Base-by-base conservation (phyloP, 2,888 invertebrate genomes). In the Beris chalybata region DNA sequence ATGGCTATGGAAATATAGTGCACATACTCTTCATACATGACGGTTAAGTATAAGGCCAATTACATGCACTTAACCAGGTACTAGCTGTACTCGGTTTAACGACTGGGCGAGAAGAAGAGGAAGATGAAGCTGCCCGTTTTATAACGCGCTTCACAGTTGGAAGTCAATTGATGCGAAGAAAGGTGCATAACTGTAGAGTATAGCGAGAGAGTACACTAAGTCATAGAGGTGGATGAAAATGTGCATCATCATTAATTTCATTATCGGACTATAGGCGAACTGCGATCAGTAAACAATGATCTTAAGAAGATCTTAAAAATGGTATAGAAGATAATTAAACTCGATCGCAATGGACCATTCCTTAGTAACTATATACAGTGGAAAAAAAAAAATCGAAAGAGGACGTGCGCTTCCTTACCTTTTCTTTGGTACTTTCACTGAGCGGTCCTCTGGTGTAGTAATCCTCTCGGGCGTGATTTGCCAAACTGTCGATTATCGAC, bases 401-500 rank as follows among this genome's bases (percentile, higher is more conserved):
- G 56, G 30, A 53, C 29, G 7, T 52, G 12, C 15, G 29, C 4
- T 64, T 54, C 45, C 59, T 67, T 66, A 67, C 69, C 66, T 67
- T 69, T 57, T 45, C 65, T 64, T 61, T 59, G 50, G 61, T 64
- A 64, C 53, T 32, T 12, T 63, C 43, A 45, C 30, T 67, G 30
- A 61, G 52, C 43, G 58, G 66, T 58, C 52, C 69, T 67, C 78
- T 73, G 66, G 77, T 76, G 72, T 78, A 80, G 72, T 78, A 78
- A 73, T 80, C 80, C 68, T 80, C 78, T 65, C 79, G 78, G 68
- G 79, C 76, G 69, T 77, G 76, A 73, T 77, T 79, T 22, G 71
- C 67, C 59, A 81, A 73, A 71, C 78, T 79, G 72, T 81, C 79
- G 72, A 81, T 80, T 70, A 81, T 75, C 45, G 80, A 78, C 61